phyloP scores from a whole-genome alignment of 2,888 invertebrate species.

The Rhopalosiphum nymphaeae region DNA sequence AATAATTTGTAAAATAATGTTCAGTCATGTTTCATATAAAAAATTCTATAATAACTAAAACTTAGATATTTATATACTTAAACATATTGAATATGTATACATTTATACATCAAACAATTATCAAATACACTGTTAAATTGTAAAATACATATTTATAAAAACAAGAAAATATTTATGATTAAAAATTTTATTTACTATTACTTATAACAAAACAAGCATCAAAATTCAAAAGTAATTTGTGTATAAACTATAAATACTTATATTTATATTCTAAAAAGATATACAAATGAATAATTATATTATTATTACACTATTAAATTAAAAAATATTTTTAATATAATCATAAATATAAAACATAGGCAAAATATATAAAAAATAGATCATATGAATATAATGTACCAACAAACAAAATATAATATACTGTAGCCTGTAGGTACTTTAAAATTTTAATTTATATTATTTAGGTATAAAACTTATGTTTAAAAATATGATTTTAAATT shows the following conservation, averaged over 20 bases:
- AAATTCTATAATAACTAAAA: neutral
- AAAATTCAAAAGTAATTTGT: neutral
- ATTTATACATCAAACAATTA: neutral
- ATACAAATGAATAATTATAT: neutral
- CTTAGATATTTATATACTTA: neutral
- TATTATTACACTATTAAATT: neutral
- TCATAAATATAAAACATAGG: too few species aligned
- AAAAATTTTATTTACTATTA: neutral
- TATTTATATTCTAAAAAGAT: neutral
- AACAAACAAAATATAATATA: neutral
- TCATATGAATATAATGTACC: too few species aligned
- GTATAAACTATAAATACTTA: neutral
- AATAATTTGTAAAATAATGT: neutral
- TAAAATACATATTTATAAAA: neutral
- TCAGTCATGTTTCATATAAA: neutral
- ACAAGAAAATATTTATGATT: neutral
- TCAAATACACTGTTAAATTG: neutral
- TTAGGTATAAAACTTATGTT: too few species aligned
- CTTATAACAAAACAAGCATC: neutral
- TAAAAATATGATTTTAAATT: too few species aligned
- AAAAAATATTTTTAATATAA: neutral
- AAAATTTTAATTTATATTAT: too few species aligned
- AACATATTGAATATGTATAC: neutral
- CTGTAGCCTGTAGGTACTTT: neutral
- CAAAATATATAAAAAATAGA: too few species aligned